phyloP scores from a whole-genome alignment of 1,140 invertebrate genomes.

The Sycobia sp. region DNA sequence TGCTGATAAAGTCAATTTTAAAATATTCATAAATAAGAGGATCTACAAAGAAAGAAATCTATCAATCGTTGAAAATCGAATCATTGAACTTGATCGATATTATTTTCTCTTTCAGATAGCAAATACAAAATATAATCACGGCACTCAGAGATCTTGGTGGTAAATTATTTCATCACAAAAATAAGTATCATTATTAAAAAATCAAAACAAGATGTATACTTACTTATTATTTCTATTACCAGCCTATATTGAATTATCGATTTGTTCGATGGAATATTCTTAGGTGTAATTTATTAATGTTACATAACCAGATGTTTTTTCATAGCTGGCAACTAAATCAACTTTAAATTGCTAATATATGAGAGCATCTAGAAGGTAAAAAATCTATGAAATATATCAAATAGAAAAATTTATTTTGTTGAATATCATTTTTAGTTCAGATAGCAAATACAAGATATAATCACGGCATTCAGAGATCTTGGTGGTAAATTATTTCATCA shows the following conservation, averaged over 20 bases:
- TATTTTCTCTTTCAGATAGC: slow-evolving; percentile 18
- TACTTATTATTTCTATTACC: no score
- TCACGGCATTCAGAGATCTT: slow-evolving; percentile 36
- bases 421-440: slow-evolving; percentile 1
- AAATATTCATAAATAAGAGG: not conserved
- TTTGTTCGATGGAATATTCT: not conserved
- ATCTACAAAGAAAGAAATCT: no score
- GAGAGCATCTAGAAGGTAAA: no score
- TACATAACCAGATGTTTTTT: not conserved
- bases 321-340: not conserved
- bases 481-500: slow-evolving; percentile 29
- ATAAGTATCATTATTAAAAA: slow-evolving; percentile 1
- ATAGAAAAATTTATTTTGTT: not conserved
- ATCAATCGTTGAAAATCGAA: not conserved
- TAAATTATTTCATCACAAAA: slow-evolving; percentile 21
- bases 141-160: slow-evolving; percentile 37
- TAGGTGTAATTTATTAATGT: not conserved
- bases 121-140: slow-evolving; percentile 32
- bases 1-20: not conserved
- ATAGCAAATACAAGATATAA: slow-evolving; percentile 32
- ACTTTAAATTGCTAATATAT: no score
- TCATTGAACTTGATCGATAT: not conserved
- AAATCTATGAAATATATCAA: not conserved
- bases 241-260: no score
- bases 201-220: not conserved